Conservation (phyloP, 2,113 vertebrate genomes). For the cattle (Bos taurus) region DNA sequence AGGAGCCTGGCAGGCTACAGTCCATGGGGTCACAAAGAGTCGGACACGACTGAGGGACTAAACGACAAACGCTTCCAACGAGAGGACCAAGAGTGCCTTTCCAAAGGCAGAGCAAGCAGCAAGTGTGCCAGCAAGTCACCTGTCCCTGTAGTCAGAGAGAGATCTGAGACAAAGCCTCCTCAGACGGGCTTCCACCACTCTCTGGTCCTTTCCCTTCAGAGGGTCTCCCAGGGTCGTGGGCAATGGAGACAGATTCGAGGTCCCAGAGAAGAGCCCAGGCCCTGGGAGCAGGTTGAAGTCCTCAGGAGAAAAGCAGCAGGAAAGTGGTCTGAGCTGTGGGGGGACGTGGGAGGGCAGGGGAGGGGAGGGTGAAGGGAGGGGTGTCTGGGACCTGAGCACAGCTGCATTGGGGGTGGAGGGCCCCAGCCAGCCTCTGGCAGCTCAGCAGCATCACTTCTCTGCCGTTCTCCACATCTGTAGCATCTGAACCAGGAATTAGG, state of each 20-base stretch:
- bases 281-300: neutral
- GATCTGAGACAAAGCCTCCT: neutral
- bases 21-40: too few relatives aligned
- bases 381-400: neutral
- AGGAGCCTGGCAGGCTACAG: neutral
- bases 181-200: neutral
- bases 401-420: neutral
- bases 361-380: neutral
- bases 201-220: neutral
- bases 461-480: neutral
- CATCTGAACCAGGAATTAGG: neutral
- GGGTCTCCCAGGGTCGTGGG: neutral
- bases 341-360: accelerated
- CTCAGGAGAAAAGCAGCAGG: neutral
- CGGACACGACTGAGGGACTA: neutral
- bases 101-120: neutral
- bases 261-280: neutral
- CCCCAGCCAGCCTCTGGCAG: neutral
- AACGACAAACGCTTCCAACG: neutral
- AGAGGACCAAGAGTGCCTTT: neutral
- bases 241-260: neutral
- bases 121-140: neutral
- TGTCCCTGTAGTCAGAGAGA: neutral
- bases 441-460: neutral
- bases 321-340: neutral